Percentiles rank a stretch among this genome's conserved stretches.
Conservation (phyloP, 2,888 invertebrate species). For the Seira sanloemensis region DNA sequence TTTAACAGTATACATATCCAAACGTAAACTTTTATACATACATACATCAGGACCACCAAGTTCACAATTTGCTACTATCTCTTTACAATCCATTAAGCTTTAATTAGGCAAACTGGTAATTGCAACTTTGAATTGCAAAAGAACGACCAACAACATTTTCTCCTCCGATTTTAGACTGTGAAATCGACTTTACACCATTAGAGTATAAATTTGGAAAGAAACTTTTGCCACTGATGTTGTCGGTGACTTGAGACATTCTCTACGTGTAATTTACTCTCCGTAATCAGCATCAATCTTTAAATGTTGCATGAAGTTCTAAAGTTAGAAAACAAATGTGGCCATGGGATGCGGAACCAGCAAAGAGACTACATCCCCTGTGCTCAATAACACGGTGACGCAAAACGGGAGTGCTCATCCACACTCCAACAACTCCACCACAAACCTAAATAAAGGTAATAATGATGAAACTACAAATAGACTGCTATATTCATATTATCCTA, state of each 20-base stretch:
- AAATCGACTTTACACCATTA: slow-evolving; percentile 19
- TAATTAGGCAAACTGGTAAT: not conserved
- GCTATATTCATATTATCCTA: not conserved
- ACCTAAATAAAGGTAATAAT: slow-evolving; percentile 52
- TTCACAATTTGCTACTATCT: not conserved
- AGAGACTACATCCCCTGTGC: slow-evolving; percentile 63
- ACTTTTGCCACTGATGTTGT: not conserved
- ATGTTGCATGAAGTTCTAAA: slow-evolving; percentile 26
- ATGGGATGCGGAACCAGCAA: slow-evolving; percentile 72
- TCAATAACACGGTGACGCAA: slow-evolving; percentile 67
- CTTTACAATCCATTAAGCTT: not conserved
- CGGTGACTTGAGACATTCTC: not conserved
- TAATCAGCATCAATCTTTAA: not conserved
- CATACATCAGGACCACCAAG: too few species aligned
- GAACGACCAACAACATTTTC: slow-evolving; percentile 35
- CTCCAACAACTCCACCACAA: slow-evolving; percentile 43
- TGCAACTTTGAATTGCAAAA: slow-evolving; percentile 25
- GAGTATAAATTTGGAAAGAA: not conserved
- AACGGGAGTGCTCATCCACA: slow-evolving; percentile 65
- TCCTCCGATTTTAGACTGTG: not conserved
- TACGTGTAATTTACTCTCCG: not conserved
- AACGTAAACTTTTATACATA: too few species aligned
- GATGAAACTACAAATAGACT: not conserved
- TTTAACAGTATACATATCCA: too few species aligned
- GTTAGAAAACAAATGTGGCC: slow-evolving; percentile 60